Evolutionary conservation across 2,797 vertebrate genomes (phyloP).

Genomic region (Arremon brunneinucha): DNA sequence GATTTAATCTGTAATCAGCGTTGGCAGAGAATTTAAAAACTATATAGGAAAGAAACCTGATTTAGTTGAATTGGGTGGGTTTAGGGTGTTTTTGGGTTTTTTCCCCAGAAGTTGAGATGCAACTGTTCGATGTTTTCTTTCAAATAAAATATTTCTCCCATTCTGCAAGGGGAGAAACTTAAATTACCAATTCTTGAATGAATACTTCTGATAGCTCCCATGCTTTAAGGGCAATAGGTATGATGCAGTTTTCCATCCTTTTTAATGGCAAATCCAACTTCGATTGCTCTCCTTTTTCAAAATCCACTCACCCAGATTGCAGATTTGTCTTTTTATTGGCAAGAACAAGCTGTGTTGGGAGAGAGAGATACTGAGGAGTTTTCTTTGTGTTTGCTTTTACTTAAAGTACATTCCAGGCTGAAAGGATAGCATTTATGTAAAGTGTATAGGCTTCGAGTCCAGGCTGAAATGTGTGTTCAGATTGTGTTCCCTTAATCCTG

Average conservation of each 20-base stretch:
- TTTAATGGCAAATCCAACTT: not conserved
- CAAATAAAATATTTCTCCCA: not conserved
- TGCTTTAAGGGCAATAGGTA: not conserved
- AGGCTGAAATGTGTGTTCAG: constrained; percentile 61
- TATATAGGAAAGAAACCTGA: not conserved
- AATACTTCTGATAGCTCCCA: not conserved
- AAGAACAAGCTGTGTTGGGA: not conserved
- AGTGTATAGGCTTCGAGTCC: constrained; percentile 49
- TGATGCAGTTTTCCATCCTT: not conserved
- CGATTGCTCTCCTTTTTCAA: not conserved
- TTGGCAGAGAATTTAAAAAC: not conserved
- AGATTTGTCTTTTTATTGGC: constrained; percentile 16
- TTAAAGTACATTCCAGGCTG: constrained; percentile 30
- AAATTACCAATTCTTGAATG: not conserved
- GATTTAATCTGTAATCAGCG: not conserved
- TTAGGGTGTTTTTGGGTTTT: fast-evolving
- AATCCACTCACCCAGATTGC: not conserved
- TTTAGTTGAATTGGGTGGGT: not conserved
- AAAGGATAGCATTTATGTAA: constrained; percentile 62
- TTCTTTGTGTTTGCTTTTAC: constrained; percentile 59
- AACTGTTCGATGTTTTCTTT: not conserved
- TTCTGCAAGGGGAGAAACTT: not conserved
- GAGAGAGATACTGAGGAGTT: constrained; percentile 1
- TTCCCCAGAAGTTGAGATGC: not conserved
- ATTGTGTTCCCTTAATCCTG: constrained; percentile 63